Evolutionary conservation across 2,113 vertebrate genomes (phyloP), one percentile per base, ranked within the genome.

Genomic region (Cynopterus brachyotis): DNA sequence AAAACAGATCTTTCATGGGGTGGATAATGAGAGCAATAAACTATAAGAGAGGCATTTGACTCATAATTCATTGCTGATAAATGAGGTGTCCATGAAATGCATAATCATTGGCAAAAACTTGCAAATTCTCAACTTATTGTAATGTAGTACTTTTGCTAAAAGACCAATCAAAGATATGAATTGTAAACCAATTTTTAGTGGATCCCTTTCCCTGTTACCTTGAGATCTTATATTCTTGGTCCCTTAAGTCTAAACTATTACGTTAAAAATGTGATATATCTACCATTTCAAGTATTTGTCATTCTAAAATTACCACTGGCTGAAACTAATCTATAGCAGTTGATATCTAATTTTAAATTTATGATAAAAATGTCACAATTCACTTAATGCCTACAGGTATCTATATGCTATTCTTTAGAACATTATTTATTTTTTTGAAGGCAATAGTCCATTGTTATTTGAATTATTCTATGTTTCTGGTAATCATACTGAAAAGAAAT

Each of bases 21-120:
- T 99, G 99, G 99, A 98, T 99, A 99, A 99, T 99, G 99, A 99
- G 95, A 98, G 98, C 99, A 99, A 99, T 99, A 99, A 99, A 99
- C 99, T 99, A 99, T 98, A 97, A 99, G 99, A 99, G 98, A 99
- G 98, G 96, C 86, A 96, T 96, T 98, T 98, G 97, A 98, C 99
- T 98, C 98, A 99, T 99, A 99, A 99, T 99, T 99, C 99, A 99
- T 99, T 99, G 99, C 98, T 98, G 99, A 98, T 98, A 97, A 98
- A 99, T 99, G 99, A 99, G 97, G 99, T 99, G 99, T 98, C 98
- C 98, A 98, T 99, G 98, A 98, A 98, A 99, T 99, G 97, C 96
- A 98, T 97, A 98, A 94, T 96, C 98, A 98, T 94, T 95, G 97
- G 94, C 97, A 96, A 98, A 96, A 80, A 92, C 97, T 97, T 98